Base-by-base conservation (phyloP, 2,797 vertebrate genomes). In the Sebastes itinus region DNA sequence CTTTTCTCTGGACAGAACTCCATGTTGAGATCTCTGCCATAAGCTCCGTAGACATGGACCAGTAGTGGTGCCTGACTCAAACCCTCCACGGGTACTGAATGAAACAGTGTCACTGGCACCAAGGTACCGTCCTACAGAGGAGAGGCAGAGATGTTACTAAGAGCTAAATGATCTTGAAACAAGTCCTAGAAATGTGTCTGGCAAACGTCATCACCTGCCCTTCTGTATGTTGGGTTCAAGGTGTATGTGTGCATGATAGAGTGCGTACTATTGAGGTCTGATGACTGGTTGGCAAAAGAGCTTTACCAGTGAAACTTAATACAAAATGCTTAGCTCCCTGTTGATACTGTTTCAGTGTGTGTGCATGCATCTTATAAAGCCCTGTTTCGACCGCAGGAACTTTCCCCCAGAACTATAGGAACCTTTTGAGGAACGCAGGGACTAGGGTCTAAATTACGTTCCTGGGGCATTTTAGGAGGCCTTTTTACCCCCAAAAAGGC, bases 21-120 rank as follows among this genome's bases (percentile, higher is more conserved):
- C 97, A 99, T 98, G 92, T 95, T 94, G 82, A 98, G 92, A 80
- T 99, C 97, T 92, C 96, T 93, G 71, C 99, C 99, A 49, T 99
- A 99, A 83, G 98, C 97, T 87, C 99, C 99, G 56, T 99, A 99
- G 23, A 99, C 97, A 80, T 99, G 97, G 46, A 97, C 91, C 55
- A 99, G 93, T 83, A 99, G 95, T 30, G 98, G 98, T 30, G 90
- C 96, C 81, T 90, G 88, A 84, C 78, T 91, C 72, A 97, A 93
- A 73, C 92, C 85, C 76, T 95, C 92, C 86, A 94, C 86, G 78
- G 94, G 89, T 13, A 4, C 86, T 67, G 93, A 92, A 91, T 98
- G 97, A 89, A 99, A 95, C 89, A 99, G 75, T 16, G 97, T 98
- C 92, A 99, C 88, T 65, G 98, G 98, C 81, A 99, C 97, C 84